Conservation (phyloP, 2,797 vertebrate species). For the Catamblyrhynchus diadema region DNA sequence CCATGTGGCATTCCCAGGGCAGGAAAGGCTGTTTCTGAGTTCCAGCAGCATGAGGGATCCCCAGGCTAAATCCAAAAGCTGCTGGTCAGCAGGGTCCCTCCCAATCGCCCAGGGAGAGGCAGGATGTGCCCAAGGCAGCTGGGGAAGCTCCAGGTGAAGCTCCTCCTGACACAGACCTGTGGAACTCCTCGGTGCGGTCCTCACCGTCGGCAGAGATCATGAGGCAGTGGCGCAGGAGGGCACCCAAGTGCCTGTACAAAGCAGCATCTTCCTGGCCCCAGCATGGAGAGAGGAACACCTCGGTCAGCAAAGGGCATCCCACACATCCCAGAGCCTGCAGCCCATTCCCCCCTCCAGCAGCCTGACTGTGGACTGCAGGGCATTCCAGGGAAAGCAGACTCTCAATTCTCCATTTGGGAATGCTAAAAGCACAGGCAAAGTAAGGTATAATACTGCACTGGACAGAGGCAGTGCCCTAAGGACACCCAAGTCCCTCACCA, state of each 20-base stretch:
- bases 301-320: neutral
- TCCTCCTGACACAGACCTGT: constrained; percentile 74
- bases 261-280: constrained; percentile 85
- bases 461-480: neutral
- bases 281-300: neutral
- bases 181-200: constrained; percentile 89
- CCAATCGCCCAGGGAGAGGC: rapidly evolving
- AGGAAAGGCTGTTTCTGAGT: neutral
- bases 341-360: neutral
- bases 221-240: constrained; percentile 89
- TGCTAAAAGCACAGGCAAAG: neutral
- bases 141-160: neutral
- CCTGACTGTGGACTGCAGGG: neutral
- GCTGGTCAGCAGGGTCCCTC: neutral
- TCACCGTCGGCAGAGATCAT: constrained; percentile 85
- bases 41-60: neutral
- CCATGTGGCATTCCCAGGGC: neutral
- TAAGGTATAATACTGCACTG: neutral
- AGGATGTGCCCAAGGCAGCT: neutral
- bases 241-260: constrained; percentile 84
- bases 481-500: neutral
- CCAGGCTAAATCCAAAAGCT: neutral
- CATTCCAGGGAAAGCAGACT: rapidly evolving
- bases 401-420: neutral
- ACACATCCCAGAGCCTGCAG: neutral